A percentile compares a stretch with the other conserved stretches of the same genome.
Evolutionary conservation across 2,797 vertebrate species (phyloP).

Genomic region (Callimico goeldii): DNA sequence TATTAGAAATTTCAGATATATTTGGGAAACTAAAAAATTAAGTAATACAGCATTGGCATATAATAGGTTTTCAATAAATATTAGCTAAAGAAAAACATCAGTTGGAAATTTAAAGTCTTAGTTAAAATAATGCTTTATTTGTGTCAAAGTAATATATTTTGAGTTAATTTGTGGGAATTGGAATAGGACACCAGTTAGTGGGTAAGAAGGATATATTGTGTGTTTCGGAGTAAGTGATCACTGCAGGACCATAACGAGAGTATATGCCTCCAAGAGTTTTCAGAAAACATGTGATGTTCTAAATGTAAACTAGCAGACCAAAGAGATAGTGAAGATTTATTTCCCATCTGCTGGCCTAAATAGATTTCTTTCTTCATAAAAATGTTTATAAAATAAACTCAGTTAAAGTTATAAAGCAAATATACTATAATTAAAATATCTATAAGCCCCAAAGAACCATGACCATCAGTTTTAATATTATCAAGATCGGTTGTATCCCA

Average conservation of each 20-base stretch:
- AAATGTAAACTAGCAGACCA: slow-evolving; percentile 81
- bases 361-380: slow-evolving; percentile 84
- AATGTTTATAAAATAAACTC: slow-evolving; percentile 83
- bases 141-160: slow-evolving; percentile 48
- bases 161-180: slow-evolving; percentile 71
- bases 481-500: slow-evolving; percentile 78
- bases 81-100: background rate
- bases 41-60: background rate
- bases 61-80: slow-evolving; percentile 17
- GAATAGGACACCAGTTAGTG: slow-evolving; percentile 60
- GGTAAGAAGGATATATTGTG: slow-evolving; percentile 77
- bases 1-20: slow-evolving; percentile 33
- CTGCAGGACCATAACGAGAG: slow-evolving; percentile 81
- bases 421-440: slow-evolving; percentile 77
- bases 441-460: slow-evolving; percentile 74
- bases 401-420: slow-evolving; percentile 82
- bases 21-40: slow-evolving; percentile 9
- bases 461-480: slow-evolving; percentile 77
- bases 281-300: slow-evolving; percentile 79
- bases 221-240: slow-evolving; percentile 81
- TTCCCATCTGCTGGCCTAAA: slow-evolving; percentile 81
- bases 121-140: background rate
- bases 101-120: background rate
- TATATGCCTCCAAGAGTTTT: slow-evolving; percentile 84
- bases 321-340: slow-evolving; percentile 86